A percentile compares a stretch with the other conserved stretches of the same genome.
These are phyloP conservation scores for Microctenopoma lineatum DNA, from an alignment of 2,797 vertebrate species.

Conservation along the genomic window DNA sequence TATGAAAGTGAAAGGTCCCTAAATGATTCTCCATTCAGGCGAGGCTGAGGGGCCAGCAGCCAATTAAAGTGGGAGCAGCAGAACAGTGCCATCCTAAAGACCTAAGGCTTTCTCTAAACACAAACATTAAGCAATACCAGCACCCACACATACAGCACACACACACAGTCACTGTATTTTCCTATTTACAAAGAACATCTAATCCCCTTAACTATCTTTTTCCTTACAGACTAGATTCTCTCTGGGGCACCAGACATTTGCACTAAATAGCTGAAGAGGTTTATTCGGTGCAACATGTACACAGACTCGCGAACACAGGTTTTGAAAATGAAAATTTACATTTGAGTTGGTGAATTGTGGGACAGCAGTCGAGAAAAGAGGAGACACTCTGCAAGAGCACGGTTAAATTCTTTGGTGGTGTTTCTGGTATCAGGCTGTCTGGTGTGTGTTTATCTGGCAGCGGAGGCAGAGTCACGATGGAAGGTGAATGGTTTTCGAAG, in stretches of 20 bases:
- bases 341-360: conserved; percentile 32
- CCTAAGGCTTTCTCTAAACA: conserved; percentile 70
- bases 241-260: conserved; percentile 25
- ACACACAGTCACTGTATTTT: conserved; percentile 44
- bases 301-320: conserved; percentile 40
- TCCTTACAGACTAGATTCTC: conserved; percentile 42
- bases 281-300: conserved; percentile 41
- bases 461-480: conserved; percentile 32
- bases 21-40: conserved; percentile 87
- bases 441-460: conserved; percentile 61
- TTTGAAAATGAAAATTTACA: conserved; percentile 49
- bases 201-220: conserved; percentile 54
- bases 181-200: conserved; percentile 52
- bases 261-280: conserved; percentile 49
- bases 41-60: conserved; percentile 80
- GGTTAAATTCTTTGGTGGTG: conserved; percentile 53
- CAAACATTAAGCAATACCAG: conserved; percentile 57
- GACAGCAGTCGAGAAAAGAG: conserved; percentile 30
- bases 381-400: conserved; percentile 37
- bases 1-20: conserved; percentile 83
- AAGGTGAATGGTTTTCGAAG: conserved; percentile 47
- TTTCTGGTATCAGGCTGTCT: conserved; percentile 55
- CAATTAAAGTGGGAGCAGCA: conserved; percentile 83
- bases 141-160: conserved; percentile 26
- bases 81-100: conserved; percentile 73